phyloP scores from a whole-genome alignment of 2,888 invertebrate genomes.

The Catocala sponsa region DNA sequence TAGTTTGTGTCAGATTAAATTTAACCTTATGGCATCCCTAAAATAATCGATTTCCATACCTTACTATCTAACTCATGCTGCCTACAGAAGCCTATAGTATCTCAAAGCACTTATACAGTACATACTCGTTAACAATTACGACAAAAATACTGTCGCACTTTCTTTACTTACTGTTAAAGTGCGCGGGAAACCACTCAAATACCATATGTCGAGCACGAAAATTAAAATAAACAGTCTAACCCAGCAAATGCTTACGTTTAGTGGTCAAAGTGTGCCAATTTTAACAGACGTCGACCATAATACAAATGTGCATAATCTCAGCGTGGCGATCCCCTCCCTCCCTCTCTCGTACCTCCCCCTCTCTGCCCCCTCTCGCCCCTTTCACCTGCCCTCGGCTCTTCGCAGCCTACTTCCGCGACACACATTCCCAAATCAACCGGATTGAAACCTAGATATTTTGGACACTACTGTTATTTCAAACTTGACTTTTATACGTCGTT shows the following conservation, averaged over 20 bases:
- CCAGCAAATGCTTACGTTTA: constrained; percentile 12
- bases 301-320: constrained; percentile 68
- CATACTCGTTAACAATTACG: neutral
- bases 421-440: constrained; percentile 82
- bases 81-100: too few species aligned
- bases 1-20: too few species aligned
- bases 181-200: constrained; percentile 8
- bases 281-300: constrained; percentile 49
- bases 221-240: constrained; percentile 18
- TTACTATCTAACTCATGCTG: too few species aligned
- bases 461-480: constrained; percentile 52
- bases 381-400: constrained; percentile 57
- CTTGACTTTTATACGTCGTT: constrained; percentile 47
- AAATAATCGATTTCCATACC: too few species aligned
- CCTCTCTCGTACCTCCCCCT: constrained; percentile 17
- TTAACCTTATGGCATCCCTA: too few species aligned
- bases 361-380: constrained; percentile 42
- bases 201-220: constrained; percentile 12
- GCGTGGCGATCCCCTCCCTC: constrained; percentile 9
- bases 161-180: constrained; percentile 16
- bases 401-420: constrained; percentile 74
- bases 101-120: neutral
- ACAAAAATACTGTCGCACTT: constrained; percentile 11
- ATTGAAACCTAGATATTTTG: constrained; percentile 79
- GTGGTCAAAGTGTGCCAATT: constrained; percentile 53